phyloP scores from a whole-genome alignment of 2,888 invertebrate genomes.

The Heliconius hortense region DNA sequence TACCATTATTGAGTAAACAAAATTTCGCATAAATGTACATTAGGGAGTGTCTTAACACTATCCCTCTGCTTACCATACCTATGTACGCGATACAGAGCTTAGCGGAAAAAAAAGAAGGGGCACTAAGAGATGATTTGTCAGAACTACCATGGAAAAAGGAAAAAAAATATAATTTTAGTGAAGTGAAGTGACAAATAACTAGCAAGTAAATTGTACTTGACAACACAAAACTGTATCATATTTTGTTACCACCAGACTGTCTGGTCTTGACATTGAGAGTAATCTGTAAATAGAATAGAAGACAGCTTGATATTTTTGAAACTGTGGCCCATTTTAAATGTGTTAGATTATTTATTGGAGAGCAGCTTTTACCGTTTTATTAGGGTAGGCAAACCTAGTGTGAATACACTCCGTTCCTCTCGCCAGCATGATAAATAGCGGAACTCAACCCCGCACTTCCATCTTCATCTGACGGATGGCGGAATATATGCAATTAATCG shows the following conservation, averaged over 20 bases:
- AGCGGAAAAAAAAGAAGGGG: not conserved
- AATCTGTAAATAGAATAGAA: slow-evolving; percentile 8
- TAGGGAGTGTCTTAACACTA: too few species aligned
- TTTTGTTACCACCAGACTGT: not conserved
- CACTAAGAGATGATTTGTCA: too few species aligned
- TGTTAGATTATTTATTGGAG: not conserved
- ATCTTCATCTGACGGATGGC: not conserved
- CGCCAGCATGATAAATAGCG: not conserved
- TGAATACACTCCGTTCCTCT: too few species aligned
- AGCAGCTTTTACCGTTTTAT: too few species aligned
- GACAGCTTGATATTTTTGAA: not conserved
- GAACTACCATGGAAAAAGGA: too few species aligned
- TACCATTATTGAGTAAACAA: too few species aligned
- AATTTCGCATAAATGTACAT: too few species aligned
- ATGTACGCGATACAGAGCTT: not conserved
- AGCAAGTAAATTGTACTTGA: not conserved
- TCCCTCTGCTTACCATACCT: too few species aligned
- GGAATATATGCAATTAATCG: too few species aligned
- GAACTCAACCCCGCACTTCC: not conserved
- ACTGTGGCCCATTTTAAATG: not conserved
- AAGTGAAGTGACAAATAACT: not conserved
- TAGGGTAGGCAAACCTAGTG: too few species aligned
- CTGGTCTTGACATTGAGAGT: slow-evolving; percentile 6
- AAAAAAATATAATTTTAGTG: too few species aligned
- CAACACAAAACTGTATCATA: not conserved